Percentiles rank a stretch among this genome's conserved stretches.
phyloP scores from a whole-genome alignment of 92 coral and sea anemone genomes.

The Palythoa grandiflora region DNA sequence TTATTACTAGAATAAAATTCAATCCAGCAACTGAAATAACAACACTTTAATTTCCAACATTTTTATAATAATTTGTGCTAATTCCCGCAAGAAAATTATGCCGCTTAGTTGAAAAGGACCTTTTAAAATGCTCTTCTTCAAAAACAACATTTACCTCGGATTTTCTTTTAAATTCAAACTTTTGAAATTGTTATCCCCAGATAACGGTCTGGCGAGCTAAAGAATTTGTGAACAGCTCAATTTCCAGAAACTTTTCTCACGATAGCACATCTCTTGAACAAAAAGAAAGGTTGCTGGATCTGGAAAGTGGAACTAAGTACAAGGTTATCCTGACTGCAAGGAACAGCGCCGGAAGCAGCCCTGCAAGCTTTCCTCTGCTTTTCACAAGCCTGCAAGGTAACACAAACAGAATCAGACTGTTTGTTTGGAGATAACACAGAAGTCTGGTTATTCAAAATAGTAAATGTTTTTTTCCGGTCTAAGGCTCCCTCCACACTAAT shows the following conservation, averaged over 20 bases:
- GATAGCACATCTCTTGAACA: not conserved
- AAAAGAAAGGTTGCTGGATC: not conserved
- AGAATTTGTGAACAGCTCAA: not conserved
- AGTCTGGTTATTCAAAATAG: not conserved
- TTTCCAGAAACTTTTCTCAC: constrained; percentile 4
- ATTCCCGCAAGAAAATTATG: no score
- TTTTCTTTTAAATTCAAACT: not conserved
- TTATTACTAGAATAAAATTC: no score
- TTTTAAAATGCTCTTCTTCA: no score
- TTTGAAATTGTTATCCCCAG: not conserved
- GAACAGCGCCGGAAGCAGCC: constrained; percentile 4
- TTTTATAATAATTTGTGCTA: no score
- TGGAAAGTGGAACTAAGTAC: not conserved
- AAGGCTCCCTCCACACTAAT: no score
- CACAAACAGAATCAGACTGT: not conserved
- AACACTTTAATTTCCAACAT: no score
- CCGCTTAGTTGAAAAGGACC: no score
- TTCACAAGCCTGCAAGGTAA: not conserved
- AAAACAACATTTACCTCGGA: not conserved
- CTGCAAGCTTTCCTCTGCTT: not conserved
- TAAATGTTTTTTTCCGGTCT: not conserved
- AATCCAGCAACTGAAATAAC: no score
- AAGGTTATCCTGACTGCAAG: not conserved
- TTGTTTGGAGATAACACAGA: not conserved
- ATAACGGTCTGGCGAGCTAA: not conserved